Base-by-base conservation (phyloP, 1,140 invertebrate genomes). In the Pseudoatta argentina region DNA sequence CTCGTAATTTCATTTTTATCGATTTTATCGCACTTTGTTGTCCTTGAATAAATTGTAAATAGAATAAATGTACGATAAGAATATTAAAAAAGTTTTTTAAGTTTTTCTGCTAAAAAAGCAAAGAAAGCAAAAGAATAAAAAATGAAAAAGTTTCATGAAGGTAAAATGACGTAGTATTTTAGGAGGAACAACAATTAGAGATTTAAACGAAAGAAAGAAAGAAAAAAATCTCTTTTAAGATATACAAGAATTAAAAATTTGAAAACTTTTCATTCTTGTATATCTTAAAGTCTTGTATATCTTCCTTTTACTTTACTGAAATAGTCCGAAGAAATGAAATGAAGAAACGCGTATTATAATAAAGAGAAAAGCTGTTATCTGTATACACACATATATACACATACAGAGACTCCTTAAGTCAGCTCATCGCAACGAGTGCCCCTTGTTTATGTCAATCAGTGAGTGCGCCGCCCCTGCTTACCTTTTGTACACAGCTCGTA, bases 81-180 rank as follows among this genome's bases (percentile, higher is more conserved):
- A 7, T 61, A 44, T 63, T 44, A 7, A 27, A 77, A 48, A 7
- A 67, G 2, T 67, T 64, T 18, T 64, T 63, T n/a, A 30, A 14
- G 5, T 44, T 63, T n/a, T 78, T 16, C 6, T 10, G 4, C 16
- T 30, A 44, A 78, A 21, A 51, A 21, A 61, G 21, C 14, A 44
- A 10, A 77, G 24, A 53, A 51, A 30, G 6, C 7, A 34, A 30
- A 57, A 75, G 18, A 51, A 2, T 2, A 0, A 76, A 59, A 61
- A n/a, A 44, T 10, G 10, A 8, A 51, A 21, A 57, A 21, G 16
- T 57, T 10, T 73, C 71, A 14, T 57, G n/a, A 4, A 57, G 53
- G 21, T 75, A 57, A 57, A 75, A 57, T 75, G 24, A 78, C 6
- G 16, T n/a, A 64, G 24, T 51, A 64, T 39, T 66, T 64, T 4